phyloP scores from a whole-genome alignment of 2,113 vertebrate genomes.

The Bubo blakistoni region DNA sequence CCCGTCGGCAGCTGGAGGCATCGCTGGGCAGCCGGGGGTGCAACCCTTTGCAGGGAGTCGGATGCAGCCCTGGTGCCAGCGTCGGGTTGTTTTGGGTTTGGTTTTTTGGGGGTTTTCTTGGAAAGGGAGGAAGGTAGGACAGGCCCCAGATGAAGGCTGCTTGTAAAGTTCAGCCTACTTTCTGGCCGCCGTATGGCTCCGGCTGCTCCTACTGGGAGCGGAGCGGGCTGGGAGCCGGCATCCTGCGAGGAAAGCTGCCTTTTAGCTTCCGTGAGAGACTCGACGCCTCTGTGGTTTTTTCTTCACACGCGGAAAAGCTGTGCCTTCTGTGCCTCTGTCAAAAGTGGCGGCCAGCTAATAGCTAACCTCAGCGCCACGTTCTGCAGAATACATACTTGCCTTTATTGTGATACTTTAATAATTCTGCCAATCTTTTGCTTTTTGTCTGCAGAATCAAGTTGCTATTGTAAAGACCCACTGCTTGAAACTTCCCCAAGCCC shows the following conservation, averaged over 20 bases:
- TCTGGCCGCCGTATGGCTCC: neutral
- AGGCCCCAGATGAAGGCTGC: neutral
- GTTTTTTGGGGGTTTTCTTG: no score
- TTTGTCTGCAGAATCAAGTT: conserved; percentile 76
- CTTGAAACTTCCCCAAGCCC: conserved; percentile 71
- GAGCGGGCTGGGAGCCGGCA: neutral
- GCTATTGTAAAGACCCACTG: conserved; percentile 74
- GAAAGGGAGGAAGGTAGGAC: neutral
- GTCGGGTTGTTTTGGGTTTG: no score
- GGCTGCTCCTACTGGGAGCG: neutral
- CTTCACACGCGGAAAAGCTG: neutral
- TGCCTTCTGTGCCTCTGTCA: neutral
- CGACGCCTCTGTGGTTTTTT: neutral
- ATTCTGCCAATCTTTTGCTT: conserved; percentile 64
- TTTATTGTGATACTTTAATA: conserved; percentile 53
- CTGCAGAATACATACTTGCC: conserved; percentile 29
- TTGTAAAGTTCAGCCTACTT: neutral
- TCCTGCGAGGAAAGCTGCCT: neutral
- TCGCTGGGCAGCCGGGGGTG: neutral
- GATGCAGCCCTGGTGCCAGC: neutral
- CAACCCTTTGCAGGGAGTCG: neutral
- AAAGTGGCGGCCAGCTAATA: neutral
- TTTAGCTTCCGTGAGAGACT: neutral
- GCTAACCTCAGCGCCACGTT: neutral
- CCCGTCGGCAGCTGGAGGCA: neutral